phyloP scores from a whole-genome alignment of 2,113 vertebrate species.

The Arvicanthis niloticus region DNA sequence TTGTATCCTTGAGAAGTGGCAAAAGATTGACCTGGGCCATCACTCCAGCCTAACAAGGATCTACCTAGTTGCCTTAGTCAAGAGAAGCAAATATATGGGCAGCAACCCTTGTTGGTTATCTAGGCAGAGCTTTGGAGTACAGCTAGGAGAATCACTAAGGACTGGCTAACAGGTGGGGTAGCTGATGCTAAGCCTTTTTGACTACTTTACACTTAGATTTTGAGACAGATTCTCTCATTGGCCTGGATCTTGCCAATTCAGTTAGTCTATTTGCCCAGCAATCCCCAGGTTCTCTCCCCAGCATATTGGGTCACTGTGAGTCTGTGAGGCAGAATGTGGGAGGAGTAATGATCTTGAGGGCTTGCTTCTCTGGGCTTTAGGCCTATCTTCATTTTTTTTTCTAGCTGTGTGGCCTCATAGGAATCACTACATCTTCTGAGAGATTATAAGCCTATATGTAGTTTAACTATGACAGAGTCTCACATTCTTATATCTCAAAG shows the following conservation, averaged over 20 bases:
- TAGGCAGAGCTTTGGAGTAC: neutral
- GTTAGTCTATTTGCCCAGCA: neutral
- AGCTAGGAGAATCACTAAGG: neutral
- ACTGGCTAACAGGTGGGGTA: too few relatives aligned
- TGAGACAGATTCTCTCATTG: neutral
- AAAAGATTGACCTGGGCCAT: conserved; percentile 78
- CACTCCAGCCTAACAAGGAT: conserved; percentile 68
- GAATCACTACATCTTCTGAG: conserved; percentile 26
- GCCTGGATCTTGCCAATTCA: neutral
- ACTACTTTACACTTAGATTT: neutral
- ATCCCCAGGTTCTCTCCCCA: neutral
- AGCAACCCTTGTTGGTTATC: neutral
- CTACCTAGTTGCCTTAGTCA: conserved; percentile 29
- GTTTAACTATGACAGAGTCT: conserved; percentile 26
- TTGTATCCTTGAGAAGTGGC: conserved; percentile 75
- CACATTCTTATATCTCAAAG: neutral
- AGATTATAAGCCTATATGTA: conserved; percentile 13
- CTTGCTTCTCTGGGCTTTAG: neutral
- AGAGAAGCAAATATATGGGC: conserved; percentile 23
- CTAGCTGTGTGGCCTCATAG: neutral
- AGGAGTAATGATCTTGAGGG: neutral
- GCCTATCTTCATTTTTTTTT: neutral
- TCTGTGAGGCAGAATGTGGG: neutral
- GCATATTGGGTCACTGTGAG: neutral
- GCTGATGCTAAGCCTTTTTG: neutral